Conservation (phyloP, 2,888 invertebrate genomes). For the Galerucella pusilla region DNA sequence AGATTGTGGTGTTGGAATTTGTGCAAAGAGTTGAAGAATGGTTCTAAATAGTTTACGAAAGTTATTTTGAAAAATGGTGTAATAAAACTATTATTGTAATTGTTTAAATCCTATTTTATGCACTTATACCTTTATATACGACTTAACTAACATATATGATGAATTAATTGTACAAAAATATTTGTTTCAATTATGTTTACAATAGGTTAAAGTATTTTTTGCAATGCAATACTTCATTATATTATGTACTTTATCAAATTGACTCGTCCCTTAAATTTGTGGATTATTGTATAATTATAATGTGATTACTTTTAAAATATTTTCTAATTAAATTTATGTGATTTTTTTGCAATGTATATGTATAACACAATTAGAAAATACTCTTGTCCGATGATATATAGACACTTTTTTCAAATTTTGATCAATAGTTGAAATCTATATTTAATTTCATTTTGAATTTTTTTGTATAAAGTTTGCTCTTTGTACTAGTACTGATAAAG, state of each 20-base stretch:
- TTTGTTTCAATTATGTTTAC: slow-evolving; percentile 22
- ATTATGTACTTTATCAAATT: slow-evolving; percentile 11
- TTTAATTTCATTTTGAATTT: no score
- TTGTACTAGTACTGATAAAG: no score
- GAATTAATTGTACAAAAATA: slow-evolving; percentile 37
- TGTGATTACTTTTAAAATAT: slow-evolving; percentile 29
- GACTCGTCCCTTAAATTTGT: slow-evolving; percentile 1
- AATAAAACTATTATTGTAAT: not conserved
- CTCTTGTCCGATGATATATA: not conserved
- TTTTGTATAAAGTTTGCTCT: no score
- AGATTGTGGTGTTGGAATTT: no score
- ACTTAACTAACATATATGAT: slow-evolving; percentile 33
- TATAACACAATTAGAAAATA: not conserved
- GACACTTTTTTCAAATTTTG: not conserved
- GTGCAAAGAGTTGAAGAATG: no score
- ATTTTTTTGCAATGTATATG: slow-evolving; percentile 34
- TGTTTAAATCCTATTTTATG: slow-evolving; percentile 21
- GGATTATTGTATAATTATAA: slow-evolving; percentile 13
- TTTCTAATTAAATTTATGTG: slow-evolving; percentile 22
- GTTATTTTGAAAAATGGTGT: not conserved
- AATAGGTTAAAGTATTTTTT: slow-evolving; percentile 23
- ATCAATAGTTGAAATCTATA: not conserved
- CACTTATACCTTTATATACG: slow-evolving; percentile 30
- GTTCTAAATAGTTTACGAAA: not conserved
- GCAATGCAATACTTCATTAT: slow-evolving; percentile 22